These are phyloP conservation scores for Drosophila mauritiana DNA, from an alignment of 1,140 invertebrate species.

Conservation along the genomic window DNA sequence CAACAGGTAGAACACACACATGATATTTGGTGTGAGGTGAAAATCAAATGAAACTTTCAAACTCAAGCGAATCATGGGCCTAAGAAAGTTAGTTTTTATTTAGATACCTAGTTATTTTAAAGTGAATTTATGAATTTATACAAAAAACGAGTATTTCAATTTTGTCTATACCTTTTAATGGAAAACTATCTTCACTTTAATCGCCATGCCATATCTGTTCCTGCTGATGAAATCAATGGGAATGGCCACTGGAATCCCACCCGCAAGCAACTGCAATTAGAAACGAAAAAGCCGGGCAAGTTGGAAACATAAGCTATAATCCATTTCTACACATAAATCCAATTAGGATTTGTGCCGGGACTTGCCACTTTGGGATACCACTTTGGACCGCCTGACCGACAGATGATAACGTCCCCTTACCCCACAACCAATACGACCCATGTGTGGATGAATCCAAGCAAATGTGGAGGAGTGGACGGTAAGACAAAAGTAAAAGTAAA, in stretches of 20 bases:
- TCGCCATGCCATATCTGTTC: neutral
- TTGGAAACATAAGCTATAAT: constrained; percentile 74
- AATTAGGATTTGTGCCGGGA: constrained; percentile 74
- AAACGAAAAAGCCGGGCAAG: constrained; percentile 37
- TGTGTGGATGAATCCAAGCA: constrained; percentile 68
- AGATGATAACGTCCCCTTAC: constrained; percentile 48
- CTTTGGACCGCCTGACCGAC: constrained; percentile 47
- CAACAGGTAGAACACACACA: constrained; percentile 38
- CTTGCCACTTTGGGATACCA: constrained; percentile 52
- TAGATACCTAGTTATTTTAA: too few species aligned
- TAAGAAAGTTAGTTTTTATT: too few species aligned
- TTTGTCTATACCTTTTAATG: too few species aligned
- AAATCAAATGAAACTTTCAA: neutral
- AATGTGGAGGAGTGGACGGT: constrained; percentile 31
- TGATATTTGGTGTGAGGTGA: neutral
- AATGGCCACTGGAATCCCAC: neutral
- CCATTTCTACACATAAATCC: constrained; percentile 81
- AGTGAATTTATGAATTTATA: too few species aligned
- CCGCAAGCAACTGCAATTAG: constrained; percentile 63
- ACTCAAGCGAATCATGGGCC: constrained; percentile 9
- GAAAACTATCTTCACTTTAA: neutral
- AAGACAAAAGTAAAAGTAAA: constrained; percentile 82
- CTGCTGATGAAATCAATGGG: neutral
- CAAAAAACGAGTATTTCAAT: too few species aligned
- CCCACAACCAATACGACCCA: neutral